These are phyloP conservation scores for Tringa solitaria DNA, from an alignment of 2,113 vertebrate species.

Conservation along the genomic window DNA sequence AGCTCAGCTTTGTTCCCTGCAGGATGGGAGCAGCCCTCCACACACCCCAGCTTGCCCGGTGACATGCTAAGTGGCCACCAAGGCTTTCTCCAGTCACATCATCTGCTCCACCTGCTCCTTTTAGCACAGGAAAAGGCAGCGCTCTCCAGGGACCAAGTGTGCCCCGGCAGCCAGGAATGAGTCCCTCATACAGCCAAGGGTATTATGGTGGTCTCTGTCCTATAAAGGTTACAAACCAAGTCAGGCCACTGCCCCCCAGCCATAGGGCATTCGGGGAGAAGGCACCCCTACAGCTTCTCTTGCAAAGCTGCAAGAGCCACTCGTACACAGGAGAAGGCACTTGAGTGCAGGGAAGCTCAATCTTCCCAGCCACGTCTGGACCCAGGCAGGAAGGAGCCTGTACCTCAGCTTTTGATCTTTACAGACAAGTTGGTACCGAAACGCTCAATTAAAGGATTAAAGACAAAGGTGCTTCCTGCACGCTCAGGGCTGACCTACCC, in stretches of 20 bases:
- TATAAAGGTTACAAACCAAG: background rate
- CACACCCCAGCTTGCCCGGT: background rate
- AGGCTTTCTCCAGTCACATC: background rate
- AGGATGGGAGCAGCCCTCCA: background rate
- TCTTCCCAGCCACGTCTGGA: background rate
- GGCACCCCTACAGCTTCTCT: background rate
- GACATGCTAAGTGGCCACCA: background rate
- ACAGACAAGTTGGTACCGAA: background rate
- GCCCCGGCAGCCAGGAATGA: background rate
- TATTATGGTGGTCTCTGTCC: background rate
- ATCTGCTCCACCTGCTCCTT: background rate
- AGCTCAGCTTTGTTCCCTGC: slow-evolving; percentile 2
- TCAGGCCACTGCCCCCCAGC: background rate
- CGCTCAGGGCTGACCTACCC: background rate
- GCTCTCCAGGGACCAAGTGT: background rate
- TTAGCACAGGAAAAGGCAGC: background rate
- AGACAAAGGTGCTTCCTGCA: background rate
- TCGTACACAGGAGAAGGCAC: background rate
- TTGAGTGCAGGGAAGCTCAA: background rate
- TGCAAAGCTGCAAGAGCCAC: background rate
- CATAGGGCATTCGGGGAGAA: accelerated
- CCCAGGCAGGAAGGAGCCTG: background rate
- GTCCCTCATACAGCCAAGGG: background rate
- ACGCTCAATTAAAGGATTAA: slow-evolving; percentile 15
- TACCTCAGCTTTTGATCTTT: background rate